These are phyloP conservation scores for Cephalopholis sonnerati DNA, from an alignment of 2,113 vertebrate genomes.

Conservation along the genomic window DNA sequence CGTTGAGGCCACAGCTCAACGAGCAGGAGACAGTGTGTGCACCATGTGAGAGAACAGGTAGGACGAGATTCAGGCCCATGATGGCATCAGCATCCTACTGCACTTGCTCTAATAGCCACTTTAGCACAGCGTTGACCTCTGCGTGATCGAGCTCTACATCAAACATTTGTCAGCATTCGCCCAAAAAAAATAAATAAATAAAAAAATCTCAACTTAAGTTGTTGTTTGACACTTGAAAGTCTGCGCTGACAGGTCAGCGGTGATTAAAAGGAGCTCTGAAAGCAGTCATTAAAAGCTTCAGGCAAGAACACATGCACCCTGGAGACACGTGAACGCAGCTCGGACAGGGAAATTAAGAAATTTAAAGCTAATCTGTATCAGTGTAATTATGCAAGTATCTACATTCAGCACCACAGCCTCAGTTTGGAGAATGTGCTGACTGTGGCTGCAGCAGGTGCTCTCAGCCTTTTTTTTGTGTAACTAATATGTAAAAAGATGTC, in stretches of 20 bases:
- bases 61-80: slow-evolving; percentile 66
- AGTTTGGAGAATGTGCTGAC: slow-evolving; percentile 22
- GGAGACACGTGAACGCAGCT: slow-evolving; percentile 28
- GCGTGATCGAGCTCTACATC: not conserved
- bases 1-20: slow-evolving; percentile 60
- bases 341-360: slow-evolving; percentile 29
- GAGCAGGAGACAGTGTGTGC: slow-evolving; percentile 34
- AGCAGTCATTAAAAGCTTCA: slow-evolving; percentile 33
- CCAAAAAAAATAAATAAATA: no score
- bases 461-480: slow-evolving; percentile 8
- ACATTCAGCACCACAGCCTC: slow-evolving; percentile 27
- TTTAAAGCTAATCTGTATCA: slow-evolving; percentile 36
- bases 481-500: slow-evolving; percentile 31
- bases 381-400: slow-evolving; percentile 20
- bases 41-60: slow-evolving; percentile 73
- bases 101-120: slow-evolving; percentile 6
- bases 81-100: slow-evolving; percentile 37
- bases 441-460: slow-evolving; percentile 58
- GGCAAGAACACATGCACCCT: slow-evolving; percentile 47
- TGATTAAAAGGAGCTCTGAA: slow-evolving; percentile 28
- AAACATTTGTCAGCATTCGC: slow-evolving; percentile 13
- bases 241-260: slow-evolving; percentile 15
- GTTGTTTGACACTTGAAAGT: slow-evolving; percentile 27
- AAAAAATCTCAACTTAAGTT: slow-evolving; percentile 6
- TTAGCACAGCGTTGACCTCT: not conserved